Conservation (phyloP, 2,888 invertebrate species). For the Pyrocoelia pectoralis region DNA sequence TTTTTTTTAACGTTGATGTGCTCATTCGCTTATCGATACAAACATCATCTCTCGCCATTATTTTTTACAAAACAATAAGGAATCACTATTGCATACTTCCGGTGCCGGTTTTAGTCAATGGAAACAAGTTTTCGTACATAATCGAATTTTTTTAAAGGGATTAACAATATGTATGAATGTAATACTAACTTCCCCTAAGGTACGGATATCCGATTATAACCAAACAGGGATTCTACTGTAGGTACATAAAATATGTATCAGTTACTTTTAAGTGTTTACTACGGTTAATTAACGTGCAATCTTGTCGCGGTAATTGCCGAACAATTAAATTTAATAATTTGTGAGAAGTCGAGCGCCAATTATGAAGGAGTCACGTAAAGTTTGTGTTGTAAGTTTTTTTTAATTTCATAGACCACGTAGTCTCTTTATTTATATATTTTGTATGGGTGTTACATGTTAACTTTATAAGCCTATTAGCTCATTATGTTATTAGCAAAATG, state of each 20-base stretch:
- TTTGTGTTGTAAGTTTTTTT: conserved; percentile 20
- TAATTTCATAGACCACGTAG: neutral
- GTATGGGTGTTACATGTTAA: conserved; percentile 1
- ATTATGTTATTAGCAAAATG: neutral
- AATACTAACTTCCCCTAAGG: conserved; percentile 31
- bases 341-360: neutral
- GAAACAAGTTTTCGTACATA: conserved; percentile 38
- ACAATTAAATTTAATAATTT: neutral
- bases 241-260: neutral
- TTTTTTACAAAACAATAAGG: conserved; percentile 38
- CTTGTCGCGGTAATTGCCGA: neutral
- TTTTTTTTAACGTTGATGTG: neutral
- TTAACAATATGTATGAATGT: conserved; percentile 2
- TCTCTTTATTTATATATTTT: neutral
- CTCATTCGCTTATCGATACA: conserved; percentile 17
- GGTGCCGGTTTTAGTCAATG: conserved; percentile 34
- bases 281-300: neutral
- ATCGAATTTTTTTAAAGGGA: conserved; percentile 21
- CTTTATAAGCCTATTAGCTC: neutral
- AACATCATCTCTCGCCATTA: conserved; percentile 10
- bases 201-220: conserved; percentile 15
- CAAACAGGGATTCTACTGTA: too few species aligned
- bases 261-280: neutral
- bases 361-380: conserved; percentile 26
- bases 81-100: conserved; percentile 42